A percentile compares a stretch with the other conserved stretches of the same genome.
Conservation (phyloP, 35 echinoderm and acorn worm species). For the Apostichopus japonicus region DNA sequence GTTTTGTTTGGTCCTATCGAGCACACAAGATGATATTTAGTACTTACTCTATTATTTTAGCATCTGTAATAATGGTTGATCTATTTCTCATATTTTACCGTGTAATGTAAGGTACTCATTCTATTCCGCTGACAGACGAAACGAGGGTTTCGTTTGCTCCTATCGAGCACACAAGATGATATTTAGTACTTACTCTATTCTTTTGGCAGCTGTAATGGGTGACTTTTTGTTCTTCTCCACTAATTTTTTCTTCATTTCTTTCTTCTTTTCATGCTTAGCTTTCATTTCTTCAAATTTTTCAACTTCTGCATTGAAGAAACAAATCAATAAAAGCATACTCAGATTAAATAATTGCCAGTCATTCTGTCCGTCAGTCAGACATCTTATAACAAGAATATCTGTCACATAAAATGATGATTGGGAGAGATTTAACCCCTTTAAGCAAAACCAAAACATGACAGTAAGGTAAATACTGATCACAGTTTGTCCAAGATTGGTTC, state of each 20-base stretch:
- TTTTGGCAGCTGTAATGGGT: constrained; percentile 70
- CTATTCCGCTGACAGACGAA: too few species aligned
- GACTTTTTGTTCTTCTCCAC: constrained; percentile 74
- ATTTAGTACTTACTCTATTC: constrained; percentile 65
- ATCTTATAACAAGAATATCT: too few species aligned
- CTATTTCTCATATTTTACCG: too few species aligned
- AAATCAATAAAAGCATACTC: neutral
- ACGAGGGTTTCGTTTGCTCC: neutral
- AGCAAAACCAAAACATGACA: too few species aligned
- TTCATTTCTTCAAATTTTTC: constrained; percentile 83
- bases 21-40: neutral
- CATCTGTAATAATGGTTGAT: too few species aligned
- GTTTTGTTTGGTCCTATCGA: neutral
- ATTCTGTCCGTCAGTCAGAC: too few species aligned
- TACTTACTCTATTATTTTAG: constrained; percentile 36
- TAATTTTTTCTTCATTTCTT: constrained; percentile 92
- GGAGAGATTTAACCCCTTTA: too few species aligned
- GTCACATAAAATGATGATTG: too few species aligned
- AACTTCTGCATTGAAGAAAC: constrained; percentile 55
- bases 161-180: neutral
- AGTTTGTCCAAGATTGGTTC: too few species aligned
- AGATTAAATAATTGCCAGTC: too few species aligned
- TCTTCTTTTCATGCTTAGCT: constrained; percentile 86
- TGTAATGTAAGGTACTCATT: too few species aligned
- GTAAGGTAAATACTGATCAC: too few species aligned